phyloP scores from a whole-genome alignment of 2,113 vertebrate species.

The Tragulus kanchil region DNA sequence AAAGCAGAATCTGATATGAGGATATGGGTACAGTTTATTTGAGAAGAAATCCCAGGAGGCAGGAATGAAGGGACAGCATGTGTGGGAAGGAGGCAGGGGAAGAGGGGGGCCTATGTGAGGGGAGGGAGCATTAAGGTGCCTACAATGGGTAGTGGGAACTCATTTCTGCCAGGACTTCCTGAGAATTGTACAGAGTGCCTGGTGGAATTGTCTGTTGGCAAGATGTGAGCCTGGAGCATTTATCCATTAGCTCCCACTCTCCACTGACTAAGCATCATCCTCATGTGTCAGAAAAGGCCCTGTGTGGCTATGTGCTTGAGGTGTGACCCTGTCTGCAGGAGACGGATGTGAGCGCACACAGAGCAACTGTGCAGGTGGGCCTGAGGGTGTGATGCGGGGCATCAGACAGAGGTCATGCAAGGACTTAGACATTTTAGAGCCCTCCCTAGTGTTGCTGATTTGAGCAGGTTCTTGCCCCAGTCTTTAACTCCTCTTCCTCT shows the following conservation, averaged over 20 bases:
- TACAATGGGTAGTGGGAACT: neutral
- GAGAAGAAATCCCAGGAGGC: neutral
- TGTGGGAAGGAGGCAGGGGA: neutral
- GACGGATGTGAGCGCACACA: neutral
- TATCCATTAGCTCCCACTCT: neutral
- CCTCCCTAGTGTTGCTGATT: neutral
- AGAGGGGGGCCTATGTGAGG: neutral
- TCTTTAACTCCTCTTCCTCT: neutral
- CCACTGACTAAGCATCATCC: neutral
- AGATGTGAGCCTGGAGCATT: neutral
- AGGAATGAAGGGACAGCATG: neutral
- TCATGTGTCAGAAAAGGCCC: neutral
- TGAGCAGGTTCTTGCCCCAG: neutral
- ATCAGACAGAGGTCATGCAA: neutral
- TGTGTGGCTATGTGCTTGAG: neutral
- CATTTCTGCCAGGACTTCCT: neutral
- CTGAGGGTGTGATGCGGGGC: rapidly evolving
- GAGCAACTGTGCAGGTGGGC: neutral
- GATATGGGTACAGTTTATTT: neutral
- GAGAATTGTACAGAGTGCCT: neutral
- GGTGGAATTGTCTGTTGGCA: neutral
- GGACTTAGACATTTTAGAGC: neutral
- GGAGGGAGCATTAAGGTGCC: neutral
- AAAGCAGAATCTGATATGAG: neutral
- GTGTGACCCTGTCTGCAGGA: neutral